Percentiles rank a stretch among this genome's conserved stretches.
phyloP scores from a whole-genome alignment of 2,888 invertebrate species.

The Acanthosepion lycidas region DNA sequence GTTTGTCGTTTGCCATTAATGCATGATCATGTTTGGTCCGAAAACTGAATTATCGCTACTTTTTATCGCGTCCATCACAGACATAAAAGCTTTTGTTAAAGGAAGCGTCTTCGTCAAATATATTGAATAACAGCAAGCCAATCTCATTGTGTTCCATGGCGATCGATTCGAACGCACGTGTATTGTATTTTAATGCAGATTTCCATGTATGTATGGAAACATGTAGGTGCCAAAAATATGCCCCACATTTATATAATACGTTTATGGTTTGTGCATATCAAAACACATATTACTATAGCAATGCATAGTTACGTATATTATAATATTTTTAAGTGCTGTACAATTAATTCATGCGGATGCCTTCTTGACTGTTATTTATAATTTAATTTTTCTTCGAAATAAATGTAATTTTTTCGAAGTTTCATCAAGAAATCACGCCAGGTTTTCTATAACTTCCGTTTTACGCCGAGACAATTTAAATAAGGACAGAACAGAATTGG shows the following conservation, averaged over 20 bases:
- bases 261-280: neutral
- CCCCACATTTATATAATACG: neutral
- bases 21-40: neutral
- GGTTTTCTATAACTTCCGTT: too few species aligned
- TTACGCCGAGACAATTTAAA: too few species aligned
- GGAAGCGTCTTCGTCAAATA: neutral
- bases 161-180: constrained; percentile 2
- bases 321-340: too few species aligned
- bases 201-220: neutral
- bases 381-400: too few species aligned
- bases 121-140: constrained; percentile 1
- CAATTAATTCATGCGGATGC: too few species aligned
- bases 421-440: too few species aligned
- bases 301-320: too few species aligned
- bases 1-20: neutral
- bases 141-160: neutral
- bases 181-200: neutral
- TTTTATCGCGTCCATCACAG: constrained; percentile 13
- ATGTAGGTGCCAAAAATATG: neutral
- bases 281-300: neutral
- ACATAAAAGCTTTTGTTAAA: constrained; percentile 22
- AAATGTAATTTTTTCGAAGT: too few species aligned
- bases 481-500: too few species aligned
- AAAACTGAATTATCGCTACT: neutral
- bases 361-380: too few species aligned